Conservation (phyloP, 2,888 invertebrate species). For the Scaptomyza parva region DNA sequence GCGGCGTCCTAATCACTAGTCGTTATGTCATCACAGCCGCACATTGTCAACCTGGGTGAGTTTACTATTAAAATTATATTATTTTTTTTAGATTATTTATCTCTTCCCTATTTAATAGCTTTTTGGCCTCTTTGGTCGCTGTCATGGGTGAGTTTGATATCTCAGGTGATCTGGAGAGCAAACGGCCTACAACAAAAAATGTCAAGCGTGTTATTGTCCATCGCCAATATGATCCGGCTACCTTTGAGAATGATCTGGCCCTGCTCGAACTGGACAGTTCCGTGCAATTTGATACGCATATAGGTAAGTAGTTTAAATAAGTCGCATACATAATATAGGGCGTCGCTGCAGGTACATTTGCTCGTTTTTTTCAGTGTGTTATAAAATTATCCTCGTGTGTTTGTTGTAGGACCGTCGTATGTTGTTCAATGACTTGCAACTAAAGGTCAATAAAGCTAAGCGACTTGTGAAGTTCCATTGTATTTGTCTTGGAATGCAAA, state of each 20-base stretch:
- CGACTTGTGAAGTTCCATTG: no score
- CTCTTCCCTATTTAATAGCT: constrained; percentile 86
- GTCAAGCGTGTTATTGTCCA: constrained; percentile 95
- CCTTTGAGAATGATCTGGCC: constrained; percentile 96
- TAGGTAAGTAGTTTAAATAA: constrained; percentile 86
- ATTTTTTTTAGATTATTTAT: no score
- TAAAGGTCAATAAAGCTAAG: no score
- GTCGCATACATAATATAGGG: no score
- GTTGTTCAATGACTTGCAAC: no score
- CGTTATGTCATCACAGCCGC: constrained; percentile 96
- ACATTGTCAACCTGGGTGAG: constrained; percentile 96
- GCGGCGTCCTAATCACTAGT: constrained; percentile 95
- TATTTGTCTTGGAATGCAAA: no score
- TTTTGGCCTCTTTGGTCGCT: constrained; percentile 94
- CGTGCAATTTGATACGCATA: constrained; percentile 93
- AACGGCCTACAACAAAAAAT: constrained; percentile 91
- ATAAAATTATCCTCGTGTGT: no score
- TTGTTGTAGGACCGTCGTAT: no score
- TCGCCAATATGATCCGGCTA: constrained; percentile 94
- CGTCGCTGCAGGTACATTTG: no score
- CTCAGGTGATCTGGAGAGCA: constrained; percentile 92
- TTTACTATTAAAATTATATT: background rate
- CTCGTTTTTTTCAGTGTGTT: no score
- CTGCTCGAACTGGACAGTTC: constrained; percentile 93
- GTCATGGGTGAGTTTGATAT: constrained; percentile 97